These are phyloP conservation scores for Sinotaia quadrata DNA, from an alignment of 2,888 invertebrate genomes.

Conservation along the genomic window DNA sequence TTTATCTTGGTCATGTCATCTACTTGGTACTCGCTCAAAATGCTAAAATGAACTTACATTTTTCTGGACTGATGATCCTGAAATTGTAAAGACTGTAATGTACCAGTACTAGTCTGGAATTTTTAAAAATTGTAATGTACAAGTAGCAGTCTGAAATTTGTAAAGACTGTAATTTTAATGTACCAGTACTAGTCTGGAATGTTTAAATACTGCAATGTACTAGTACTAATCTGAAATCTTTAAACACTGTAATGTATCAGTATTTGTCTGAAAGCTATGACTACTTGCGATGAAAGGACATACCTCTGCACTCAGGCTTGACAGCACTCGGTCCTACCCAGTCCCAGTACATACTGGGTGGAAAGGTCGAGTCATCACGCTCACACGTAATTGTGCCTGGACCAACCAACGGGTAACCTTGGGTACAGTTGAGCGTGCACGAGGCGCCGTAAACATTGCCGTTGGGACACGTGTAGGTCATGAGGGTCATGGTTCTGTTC, in stretches of 20 bases:
- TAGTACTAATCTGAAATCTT: background rate
- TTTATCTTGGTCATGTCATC: too few relatives aligned
- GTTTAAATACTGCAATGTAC: background rate
- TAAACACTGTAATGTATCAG: background rate
- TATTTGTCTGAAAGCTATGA: background rate
- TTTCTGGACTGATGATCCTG: too few relatives aligned
- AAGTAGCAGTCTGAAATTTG: too few relatives aligned
- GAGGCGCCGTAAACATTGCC: slow-evolving; percentile 9
- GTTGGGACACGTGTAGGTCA: slow-evolving; percentile 11
- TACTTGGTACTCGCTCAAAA: too few relatives aligned
- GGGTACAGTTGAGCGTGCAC: slow-evolving; percentile 12
- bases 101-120: too few relatives aligned
- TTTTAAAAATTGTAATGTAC: too few relatives aligned
- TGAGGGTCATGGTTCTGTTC: background rate
- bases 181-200: too few relatives aligned
- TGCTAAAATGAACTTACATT: too few relatives aligned
- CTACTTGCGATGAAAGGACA: background rate
- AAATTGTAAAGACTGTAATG: too few relatives aligned
- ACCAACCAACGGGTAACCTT: slow-evolving; percentile 8
- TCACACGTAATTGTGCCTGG: slow-evolving; percentile 9
- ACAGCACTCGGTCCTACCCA: slow-evolving; percentile 4
- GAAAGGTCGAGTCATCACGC: background rate
- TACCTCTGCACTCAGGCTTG: slow-evolving; percentile 11
- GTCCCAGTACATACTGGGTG: slow-evolving; percentile 2
- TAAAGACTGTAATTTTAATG: too few relatives aligned